Evolutionary conservation across 2,888 invertebrate genomes (phyloP), one percentile per base, ranked within the genome.

Genomic region (Cerceris rybyensis): DNA sequence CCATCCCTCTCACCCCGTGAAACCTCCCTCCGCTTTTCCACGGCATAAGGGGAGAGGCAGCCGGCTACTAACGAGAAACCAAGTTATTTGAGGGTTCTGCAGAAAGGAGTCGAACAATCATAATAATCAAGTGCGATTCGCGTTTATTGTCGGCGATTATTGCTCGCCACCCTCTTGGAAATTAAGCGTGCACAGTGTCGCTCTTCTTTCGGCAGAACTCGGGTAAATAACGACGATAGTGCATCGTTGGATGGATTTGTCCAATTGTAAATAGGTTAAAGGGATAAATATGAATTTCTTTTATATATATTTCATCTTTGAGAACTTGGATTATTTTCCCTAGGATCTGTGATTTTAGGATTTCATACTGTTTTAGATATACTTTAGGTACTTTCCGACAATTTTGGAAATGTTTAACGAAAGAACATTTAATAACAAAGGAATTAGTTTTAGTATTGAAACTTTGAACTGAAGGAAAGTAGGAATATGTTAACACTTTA

Each of bases 71-170:
- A 89, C 88, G 89, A 90, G 90, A 90, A 88, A 89, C 81, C 83
- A 88, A 89, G 88, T 90, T 90, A 89, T 88, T 89, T 86, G 86
- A 87, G 89, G 89, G 90, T 88, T 82, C 86, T 74, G 82, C 80
- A 85, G 86, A 90, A 88, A 90, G 88, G 85, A 89, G 88, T 86
- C 87, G 87, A 79, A 87, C 89, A 90, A 91, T 91, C 88, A 91
- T 88, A 90, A 90, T 91, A 91, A 91, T 91, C 91, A 90, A 91
- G 89, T 89, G 85, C 90, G 87, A 89, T 88, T 90, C 87, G 88
- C 87, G 87, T 90, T 90, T 89, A 90, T 90, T 88, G 89, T 89
- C 87, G 84, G 78, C 86, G 89, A 90, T 90, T 90, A 89, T 89
- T 88, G 86, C 79, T 75, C 73, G 72, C 68, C 85, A 78, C 81